phyloP scores from a whole-genome alignment of 2,888 invertebrate genomes.

The Microchrysa polita region DNA sequence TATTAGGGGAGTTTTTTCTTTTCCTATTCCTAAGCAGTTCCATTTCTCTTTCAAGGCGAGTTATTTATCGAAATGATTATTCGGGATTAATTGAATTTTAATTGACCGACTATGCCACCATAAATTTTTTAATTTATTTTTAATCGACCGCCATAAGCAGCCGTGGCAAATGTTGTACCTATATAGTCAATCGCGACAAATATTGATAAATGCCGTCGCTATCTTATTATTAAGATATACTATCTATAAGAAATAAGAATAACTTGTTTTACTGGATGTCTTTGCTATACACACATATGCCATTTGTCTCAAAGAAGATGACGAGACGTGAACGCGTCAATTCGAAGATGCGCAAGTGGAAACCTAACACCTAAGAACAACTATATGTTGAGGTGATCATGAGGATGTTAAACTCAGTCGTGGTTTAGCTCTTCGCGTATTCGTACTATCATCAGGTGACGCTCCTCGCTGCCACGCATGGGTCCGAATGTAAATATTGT shows the following conservation, averaged over 20 bases:
- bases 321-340: constrained; percentile 7
- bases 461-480: not conserved
- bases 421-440: constrained; percentile 22
- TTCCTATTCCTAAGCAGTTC: too few species aligned
- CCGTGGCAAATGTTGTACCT: constrained; percentile 3
- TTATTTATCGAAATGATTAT: too few species aligned
- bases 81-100: too few species aligned
- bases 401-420: constrained; percentile 31
- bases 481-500: not conserved
- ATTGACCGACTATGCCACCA: too few species aligned
- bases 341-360: constrained; percentile 19
- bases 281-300: constrained; percentile 21
- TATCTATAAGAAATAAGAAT: not conserved
- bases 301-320: constrained; percentile 34
- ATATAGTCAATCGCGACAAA: not conserved
- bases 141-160: too few species aligned
- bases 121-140: too few species aligned
- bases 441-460: constrained; percentile 13
- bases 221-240: not conserved
- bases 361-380: constrained; percentile 16
- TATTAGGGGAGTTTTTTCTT: too few species aligned
- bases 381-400: constrained; percentile 36
- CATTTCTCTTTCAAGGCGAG: too few species aligned
- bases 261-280: constrained; percentile 40
- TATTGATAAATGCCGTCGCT: not conserved